A percentile compares a stretch with the other conserved stretches of the same genome.
phyloP scores from a whole-genome alignment of 2,888 invertebrate genomes.

The Acronicta psi region DNA sequence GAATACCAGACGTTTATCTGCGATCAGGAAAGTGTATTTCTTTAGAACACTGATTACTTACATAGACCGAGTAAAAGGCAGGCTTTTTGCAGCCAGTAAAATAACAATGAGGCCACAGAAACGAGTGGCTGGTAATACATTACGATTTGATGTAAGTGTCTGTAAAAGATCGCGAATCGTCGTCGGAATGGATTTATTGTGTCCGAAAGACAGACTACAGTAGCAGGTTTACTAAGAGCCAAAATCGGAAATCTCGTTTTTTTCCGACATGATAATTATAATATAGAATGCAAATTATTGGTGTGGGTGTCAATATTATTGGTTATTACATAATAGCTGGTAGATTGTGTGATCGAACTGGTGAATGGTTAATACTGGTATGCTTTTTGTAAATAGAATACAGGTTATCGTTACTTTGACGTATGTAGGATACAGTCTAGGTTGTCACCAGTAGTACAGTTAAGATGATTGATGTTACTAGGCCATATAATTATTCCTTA shows the following conservation, averaged over 20 bases:
- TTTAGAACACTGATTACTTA: conserved; percentile 40
- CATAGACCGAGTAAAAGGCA: conserved; percentile 39
- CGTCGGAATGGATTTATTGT: conserved; percentile 41
- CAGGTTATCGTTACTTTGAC: no score
- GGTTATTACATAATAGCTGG: conserved; percentile 20
- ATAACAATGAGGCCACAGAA: conserved; percentile 47
- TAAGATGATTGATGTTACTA: no score
- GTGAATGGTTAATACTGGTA: conserved; percentile 20
- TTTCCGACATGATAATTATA: not conserved
- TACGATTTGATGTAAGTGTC: conserved; percentile 34
- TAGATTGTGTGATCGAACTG: conserved; percentile 9
- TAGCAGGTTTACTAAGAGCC: conserved; percentile 11
- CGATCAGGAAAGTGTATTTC: conserved; percentile 31
- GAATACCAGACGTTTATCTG: conserved; percentile 26
- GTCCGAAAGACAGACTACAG: conserved; percentile 23
- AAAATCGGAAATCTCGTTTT: conserved; percentile 11
- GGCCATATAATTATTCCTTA: no score
- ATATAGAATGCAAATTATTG: not conserved
- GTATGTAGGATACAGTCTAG: no score
- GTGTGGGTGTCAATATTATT: conserved; percentile 15
- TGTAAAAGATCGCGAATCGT: conserved; percentile 27
- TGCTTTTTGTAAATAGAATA: conserved; percentile 6
- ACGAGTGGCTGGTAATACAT: conserved; percentile 38
- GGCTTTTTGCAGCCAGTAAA: conserved; percentile 45
- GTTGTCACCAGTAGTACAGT: not conserved